Base-by-base conservation (phyloP, 2,797 vertebrate genomes). In the Allobates femoralis region DNA sequence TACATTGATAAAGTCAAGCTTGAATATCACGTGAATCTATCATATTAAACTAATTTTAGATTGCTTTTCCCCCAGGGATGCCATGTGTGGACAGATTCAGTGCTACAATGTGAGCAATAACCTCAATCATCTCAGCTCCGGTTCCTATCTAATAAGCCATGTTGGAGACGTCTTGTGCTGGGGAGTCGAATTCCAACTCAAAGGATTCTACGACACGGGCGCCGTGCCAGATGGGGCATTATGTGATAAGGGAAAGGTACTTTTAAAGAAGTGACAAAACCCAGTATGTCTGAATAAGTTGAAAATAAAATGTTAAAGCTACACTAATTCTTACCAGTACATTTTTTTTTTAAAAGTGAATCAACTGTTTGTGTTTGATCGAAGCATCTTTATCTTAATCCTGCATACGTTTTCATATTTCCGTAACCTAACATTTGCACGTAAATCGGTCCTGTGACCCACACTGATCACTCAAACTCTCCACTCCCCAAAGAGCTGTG, bases 11-110 rank as follows among this genome's bases (percentile, higher is more conserved):
- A 53, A 53, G 51, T 6, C 51, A 6, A 12, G 10, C 23, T 66
- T 10, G 15, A 32, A 18, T 34, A 7, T 12, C 34, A 30, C 5
- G 19, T 32, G 10, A 10, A 46, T 30, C 30, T 30, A 51, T 69
- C 30, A 10, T 5, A 69, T 28, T 23, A 64, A 19, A 8, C 23
- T 60, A 21, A 81, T 19, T 28, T 51, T 11, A 30, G 5, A 30
- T 51, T 51, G 1, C 53, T 53, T 69, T 51, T 50, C 26, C 32
- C 8, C 5, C 30, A 85, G 84, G 51, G 37, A 85, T 80, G 84
- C 74, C 3, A 85, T 85, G 84, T 85, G 84, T 62, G 84, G 84
- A 18, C 84, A 69, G 21, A 16, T 85, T 34, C 84, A 80, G 84
- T 85, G 84, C 51, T 21, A 11, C 7, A 74, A 73, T 32, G 53